Evolutionary conservation across 1,140 invertebrate genomes (phyloP).

Genomic region (Hydropsyche tenuis): DNA sequence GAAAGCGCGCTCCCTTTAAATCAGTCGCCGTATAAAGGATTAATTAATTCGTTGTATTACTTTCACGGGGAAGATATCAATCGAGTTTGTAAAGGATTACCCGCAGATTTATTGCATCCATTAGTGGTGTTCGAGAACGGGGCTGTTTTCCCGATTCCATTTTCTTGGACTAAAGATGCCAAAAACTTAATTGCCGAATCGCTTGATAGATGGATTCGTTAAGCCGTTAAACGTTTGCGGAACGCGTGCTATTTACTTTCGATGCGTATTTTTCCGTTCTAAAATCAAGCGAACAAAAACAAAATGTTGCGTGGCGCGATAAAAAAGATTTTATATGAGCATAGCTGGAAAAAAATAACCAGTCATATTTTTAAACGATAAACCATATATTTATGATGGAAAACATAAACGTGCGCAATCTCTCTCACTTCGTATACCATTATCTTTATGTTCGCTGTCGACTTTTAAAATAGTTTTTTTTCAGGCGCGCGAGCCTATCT

Average conservation of each 20-base stretch:
- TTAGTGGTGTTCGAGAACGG: not conserved
- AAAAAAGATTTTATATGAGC: not conserved
- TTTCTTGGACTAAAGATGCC: constrained; percentile 14
- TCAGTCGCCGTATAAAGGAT: constrained; percentile 27
- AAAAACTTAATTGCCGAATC: constrained; percentile 24
- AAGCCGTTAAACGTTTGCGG: constrained; percentile 2
- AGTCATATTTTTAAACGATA: constrained; percentile 4
- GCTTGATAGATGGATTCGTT: constrained; percentile 7
- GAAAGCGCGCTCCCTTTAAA: constrained; percentile 18
- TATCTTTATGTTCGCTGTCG: constrained; percentile 21
- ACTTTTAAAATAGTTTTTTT: constrained; percentile 28
- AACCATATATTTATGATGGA: constrained; percentile 15
- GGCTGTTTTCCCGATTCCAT: constrained; percentile 9
- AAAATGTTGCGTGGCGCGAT: not conserved
- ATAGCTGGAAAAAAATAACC: too few relatives aligned
- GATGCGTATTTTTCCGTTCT: not conserved
- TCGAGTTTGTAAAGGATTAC: constrained; percentile 26
- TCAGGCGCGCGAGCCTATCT: not conserved
- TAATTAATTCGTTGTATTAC: constrained; percentile 30
- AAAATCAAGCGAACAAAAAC: not conserved
- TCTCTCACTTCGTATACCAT: constrained; percentile 19
- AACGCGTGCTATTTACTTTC: not conserved
- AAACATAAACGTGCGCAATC: constrained; percentile 19
- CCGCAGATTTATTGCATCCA: constrained; percentile 26
- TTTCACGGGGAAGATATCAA: constrained; percentile 32